Base-by-base conservation (phyloP, 2,888 invertebrate genomes). In the Trachelus tabidus region DNA sequence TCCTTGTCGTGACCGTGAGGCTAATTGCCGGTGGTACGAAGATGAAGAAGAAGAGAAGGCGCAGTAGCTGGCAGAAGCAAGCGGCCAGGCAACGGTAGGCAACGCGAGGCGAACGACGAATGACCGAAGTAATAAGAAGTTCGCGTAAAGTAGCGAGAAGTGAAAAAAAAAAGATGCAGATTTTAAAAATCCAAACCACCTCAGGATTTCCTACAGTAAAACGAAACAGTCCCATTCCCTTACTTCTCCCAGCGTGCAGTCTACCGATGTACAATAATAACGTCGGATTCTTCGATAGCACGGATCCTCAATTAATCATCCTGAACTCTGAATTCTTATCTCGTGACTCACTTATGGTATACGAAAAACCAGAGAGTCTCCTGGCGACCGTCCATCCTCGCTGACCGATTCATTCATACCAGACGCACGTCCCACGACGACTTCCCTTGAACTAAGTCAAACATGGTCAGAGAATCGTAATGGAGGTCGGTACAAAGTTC, bases 1-100 rank as follows among this genome's bases (percentile, higher is more conserved):
- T 89, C 89, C 89, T 89, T 89, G 89, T 87, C 87, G 87, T 85
- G 89, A 85, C 89, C 89, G 85, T 89, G 89, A 87, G 83, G 87
- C 89, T 89, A 89, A 89, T 89, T 89, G 89, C 88, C 85, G 85
- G 85, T 85, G 86, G 85, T 84, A 84, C 85, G 83, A 77, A 82
- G 35, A 71, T 80, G 75, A 76, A 37, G 73, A 75, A 68, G 79
- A 77, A 34, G 84, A 83, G 82, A 84, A 81, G 80, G 79, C 76
- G 80, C 77, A 78, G 82, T 80, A 81, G 83, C 80, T 35, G 73
- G 73, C 76, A 79, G 80, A 86, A 85, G 9, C 23, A 56, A 37
- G 69, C 40, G 12, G 31, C 68, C 30, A 75, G 76, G 73, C 75
- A 75, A 56, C 71, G 68, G 68, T 34, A 73, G 73, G 33, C 9